Base-by-base conservation (phyloP, 2,888 invertebrate species). In the Panzeria rudis region DNA sequence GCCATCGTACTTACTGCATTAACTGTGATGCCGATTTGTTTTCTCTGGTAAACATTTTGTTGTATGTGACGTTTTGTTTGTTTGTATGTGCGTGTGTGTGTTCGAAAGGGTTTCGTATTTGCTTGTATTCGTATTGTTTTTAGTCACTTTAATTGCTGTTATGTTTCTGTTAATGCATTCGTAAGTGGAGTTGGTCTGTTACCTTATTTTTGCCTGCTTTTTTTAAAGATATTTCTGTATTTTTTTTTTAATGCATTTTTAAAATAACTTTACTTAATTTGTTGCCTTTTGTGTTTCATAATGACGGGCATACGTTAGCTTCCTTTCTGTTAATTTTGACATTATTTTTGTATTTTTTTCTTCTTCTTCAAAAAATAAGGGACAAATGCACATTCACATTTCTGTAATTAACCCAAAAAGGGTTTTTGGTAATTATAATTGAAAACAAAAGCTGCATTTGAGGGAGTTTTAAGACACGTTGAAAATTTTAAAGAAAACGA, bases 261-360 rank as follows among this genome's bases (percentile, higher is more conserved):
- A 66, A 85, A 82, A 85, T 85, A 85, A 79, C 75, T 85, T 82
- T 52, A 82, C 75, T 82, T 85, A 85, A 85, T 85, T 85, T 85
- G 85, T 85, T 79, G 71, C 75, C 79, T 85, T 79, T 82, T 85
- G 71, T 79, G 64, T 78, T 78, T 69, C 44, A 71, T 75, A 85
- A 85, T 78, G 85, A 85, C 41, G 68, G 25, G 64, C 82, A 72
- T 71, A 54, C 69, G 71, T 82, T 82, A 54, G 66, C 64, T 85
- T 82, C 75, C 50, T 72, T 79, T 78, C 62, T 59, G 64, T 71
- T 76, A 82, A 85, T 85, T 85, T 82, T 85, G 82, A 79, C 78
- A 82, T 71, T 82, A 82, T 79, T 78, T 82, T 81, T 41, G 32
- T 17, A 50, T 64, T 75, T 17, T 23, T 20, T 66, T 38, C 23